A percentile compares a stretch with the other conserved stretches of the same genome.
Conservation (phyloP, 2,113 vertebrate genomes). For the Pelecanus crispus region DNA sequence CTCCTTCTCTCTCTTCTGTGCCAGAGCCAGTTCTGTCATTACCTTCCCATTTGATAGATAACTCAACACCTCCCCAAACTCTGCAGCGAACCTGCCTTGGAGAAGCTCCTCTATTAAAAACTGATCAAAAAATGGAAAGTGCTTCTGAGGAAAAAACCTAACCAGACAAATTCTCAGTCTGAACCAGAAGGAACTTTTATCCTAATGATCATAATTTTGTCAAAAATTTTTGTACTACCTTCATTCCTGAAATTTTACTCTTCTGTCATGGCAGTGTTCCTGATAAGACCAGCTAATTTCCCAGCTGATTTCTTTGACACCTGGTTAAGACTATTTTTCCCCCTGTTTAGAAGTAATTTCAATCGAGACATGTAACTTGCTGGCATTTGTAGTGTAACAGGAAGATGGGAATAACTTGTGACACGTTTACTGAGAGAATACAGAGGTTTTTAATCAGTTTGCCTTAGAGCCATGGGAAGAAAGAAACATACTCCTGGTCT, state of each 20-base stretch:
- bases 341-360: background rate
- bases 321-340: background rate
- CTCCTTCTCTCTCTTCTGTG: background rate
- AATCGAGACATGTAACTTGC: background rate
- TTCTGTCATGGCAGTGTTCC: background rate
- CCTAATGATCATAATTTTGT: background rate
- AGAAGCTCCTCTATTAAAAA: background rate
- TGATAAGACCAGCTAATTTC: background rate
- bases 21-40: background rate
- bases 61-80: background rate
- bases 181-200: background rate
- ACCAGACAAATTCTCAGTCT: background rate
- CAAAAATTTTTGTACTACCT: background rate
- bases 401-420: background rate
- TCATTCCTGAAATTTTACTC: background rate
- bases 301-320: background rate
- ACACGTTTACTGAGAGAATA: background rate
- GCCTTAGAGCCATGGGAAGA: background rate
- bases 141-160: background rate
- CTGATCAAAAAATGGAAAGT: background rate
- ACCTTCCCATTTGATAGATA: background rate
- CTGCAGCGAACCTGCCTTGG: background rate
- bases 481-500: background rate
- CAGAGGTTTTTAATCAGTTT: constrained; percentile 1
- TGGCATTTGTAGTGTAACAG: background rate